Evolutionary conservation across 2,888 invertebrate species (phyloP), one percentile per base, ranked within the genome.

Genomic region (Chrysolina haemoptera): DNA sequence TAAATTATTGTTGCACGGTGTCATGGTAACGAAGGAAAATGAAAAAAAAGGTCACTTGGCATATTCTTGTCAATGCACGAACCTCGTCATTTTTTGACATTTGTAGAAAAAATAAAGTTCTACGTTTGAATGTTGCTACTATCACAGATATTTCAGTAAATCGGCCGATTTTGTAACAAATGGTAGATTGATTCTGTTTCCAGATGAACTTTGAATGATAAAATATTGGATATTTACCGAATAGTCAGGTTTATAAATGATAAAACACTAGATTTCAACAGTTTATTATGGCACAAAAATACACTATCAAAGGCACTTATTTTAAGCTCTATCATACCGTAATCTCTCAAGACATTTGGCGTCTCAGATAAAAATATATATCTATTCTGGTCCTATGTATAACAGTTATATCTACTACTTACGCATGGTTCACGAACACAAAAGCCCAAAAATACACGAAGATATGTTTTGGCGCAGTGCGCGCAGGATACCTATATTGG

Each of bases 251-350:
- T 10, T 46, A 46, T 14, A 14, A 46, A 46, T 0, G 35, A 35
- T 14, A n/a, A 59, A 35, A 27, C 27, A n/a, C n/a, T n/a, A 14
- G 14, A 27, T 59, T 8, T 16, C n/a, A 59, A 9, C 50, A 22
- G n/a, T 59, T 59, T 59, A 59, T 59, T 59, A 59, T 59, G 59
- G 59, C 59, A 59, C 59, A 59, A 59, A 59, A 59, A 59, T 59
- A 59, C 59, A 27, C 35, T 35, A 59, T 59, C 12, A 16, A 59
- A 59, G 59, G 59, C 59, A 59, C 59, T n/a, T n/a, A 27, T 59
- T 14, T 59, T n/a, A 59, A 59, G 59, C 59, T 59, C 22, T 53
- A 53, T 20, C 12, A 11, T 11, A 53, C 20, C 14, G 12, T 59
- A 27, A 27, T 59, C 27, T 27, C 22, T 59, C n/a, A 14, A 27